Evolutionary conservation across 2,797 vertebrate genomes (phyloP).

Genomic region (Adelosebastes latens): DNA sequence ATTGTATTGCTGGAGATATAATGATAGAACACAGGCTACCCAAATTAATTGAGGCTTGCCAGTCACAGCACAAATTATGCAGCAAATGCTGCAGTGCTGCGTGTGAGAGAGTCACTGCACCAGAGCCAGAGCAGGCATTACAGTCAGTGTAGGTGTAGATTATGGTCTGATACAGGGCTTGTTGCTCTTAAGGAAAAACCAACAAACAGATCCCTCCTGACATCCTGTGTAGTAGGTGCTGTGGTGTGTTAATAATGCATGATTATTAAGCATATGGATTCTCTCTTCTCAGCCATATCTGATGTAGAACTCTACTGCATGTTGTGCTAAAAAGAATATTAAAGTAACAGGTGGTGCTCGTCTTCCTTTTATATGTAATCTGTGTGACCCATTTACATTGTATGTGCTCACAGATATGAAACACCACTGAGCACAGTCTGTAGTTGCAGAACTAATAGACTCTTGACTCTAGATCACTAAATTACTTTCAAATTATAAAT

Average conservation of each 20-base stretch:
- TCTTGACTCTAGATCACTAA: slow-evolving; percentile 39
- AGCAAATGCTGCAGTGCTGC: slow-evolving; percentile 75
- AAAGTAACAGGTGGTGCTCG: slow-evolving; percentile 42
- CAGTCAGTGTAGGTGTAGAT: slow-evolving; percentile 60
- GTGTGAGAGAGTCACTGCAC: slow-evolving; percentile 71
- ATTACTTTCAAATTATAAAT: slow-evolving; percentile 52
- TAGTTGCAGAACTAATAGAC: slow-evolving; percentile 34
- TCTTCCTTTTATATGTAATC: slow-evolving; percentile 29
- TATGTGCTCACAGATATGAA: slow-evolving; percentile 43
- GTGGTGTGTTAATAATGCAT: background rate
- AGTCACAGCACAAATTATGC: slow-evolving; percentile 80
- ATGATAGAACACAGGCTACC: slow-evolving; percentile 76
- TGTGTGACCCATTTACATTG: slow-evolving; percentile 45
- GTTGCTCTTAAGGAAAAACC: slow-evolving; percentile 29
- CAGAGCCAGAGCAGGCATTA: slow-evolving; percentile 60
- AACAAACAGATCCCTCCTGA: slow-evolving; percentile 24
- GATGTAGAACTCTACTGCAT: background rate
- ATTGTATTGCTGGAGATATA: slow-evolving; percentile 73
- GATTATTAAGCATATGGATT: slow-evolving; percentile 8
- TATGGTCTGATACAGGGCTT: slow-evolving; percentile 40
- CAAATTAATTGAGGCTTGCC: slow-evolving; percentile 81
- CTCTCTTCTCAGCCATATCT: slow-evolving; percentile 9
- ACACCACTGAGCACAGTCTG: slow-evolving; percentile 9
- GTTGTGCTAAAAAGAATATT: slow-evolving; percentile 14
- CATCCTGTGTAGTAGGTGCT: slow-evolving; percentile 1